Conservation (phyloP, 2,888 invertebrate genomes). For the Lasioglossum calceatum region DNA sequence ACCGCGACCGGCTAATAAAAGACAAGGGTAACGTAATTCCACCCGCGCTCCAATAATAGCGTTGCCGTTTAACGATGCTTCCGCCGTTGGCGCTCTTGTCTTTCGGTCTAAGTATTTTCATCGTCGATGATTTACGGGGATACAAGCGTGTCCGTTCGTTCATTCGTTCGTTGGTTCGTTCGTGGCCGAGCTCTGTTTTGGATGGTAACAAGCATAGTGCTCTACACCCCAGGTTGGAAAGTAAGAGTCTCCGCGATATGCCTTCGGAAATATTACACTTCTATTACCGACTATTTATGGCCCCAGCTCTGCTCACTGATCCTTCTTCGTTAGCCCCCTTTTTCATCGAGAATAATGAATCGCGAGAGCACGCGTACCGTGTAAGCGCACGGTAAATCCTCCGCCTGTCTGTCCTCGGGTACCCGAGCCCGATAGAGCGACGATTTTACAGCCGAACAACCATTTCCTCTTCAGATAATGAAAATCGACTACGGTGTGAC, state of each 20-base stretch:
- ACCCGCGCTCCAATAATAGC: slow-evolving; percentile 75
- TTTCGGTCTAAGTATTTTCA: slow-evolving; percentile 61
- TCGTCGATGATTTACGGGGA: slow-evolving; percentile 55
- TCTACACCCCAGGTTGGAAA: slow-evolving; percentile 1
- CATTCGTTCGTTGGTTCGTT: not conserved
- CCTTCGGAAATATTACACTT: slow-evolving; percentile 42
- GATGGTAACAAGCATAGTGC: slow-evolving; percentile 18
- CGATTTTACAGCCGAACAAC: not conserved
- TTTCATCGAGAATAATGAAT: slow-evolving; percentile 17
- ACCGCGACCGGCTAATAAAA: slow-evolving; percentile 70
- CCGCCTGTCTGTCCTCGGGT: not conserved
- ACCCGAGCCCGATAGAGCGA: not conserved
- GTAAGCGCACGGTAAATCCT: not conserved
- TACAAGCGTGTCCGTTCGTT: not conserved
- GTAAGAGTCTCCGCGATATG: slow-evolving; percentile 2
- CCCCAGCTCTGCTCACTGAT: not conserved
- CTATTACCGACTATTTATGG: slow-evolving; percentile 40
- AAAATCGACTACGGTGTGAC: not conserved
- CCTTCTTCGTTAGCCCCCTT: not conserved
- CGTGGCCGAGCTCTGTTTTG: not conserved
- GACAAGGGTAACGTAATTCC: slow-evolving; percentile 75
- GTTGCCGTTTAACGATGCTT: slow-evolving; percentile 67
- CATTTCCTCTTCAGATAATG: not conserved
- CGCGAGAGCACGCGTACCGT: slow-evolving; percentile 6
- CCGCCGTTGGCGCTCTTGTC: slow-evolving; percentile 64